A percentile compares a stretch with the other conserved stretches of the same genome.
phyloP scores from a whole-genome alignment of 1,140 invertebrate genomes.

The Cotesia chilonis region DNA sequence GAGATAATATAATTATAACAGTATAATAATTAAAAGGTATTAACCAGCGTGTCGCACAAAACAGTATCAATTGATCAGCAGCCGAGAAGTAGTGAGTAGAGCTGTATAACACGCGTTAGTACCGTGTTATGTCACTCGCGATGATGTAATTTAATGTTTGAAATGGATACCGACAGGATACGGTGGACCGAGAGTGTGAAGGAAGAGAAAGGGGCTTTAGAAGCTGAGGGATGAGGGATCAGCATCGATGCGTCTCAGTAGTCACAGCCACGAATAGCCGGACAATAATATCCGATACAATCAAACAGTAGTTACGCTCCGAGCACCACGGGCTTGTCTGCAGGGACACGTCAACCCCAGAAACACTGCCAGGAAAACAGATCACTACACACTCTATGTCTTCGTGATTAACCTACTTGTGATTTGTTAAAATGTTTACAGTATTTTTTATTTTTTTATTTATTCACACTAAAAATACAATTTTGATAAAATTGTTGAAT shows the following conservation, averaged over 20 bases:
- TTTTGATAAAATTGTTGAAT: too few species aligned
- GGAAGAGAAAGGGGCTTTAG: too few species aligned
- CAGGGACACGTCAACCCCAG: conserved; percentile 27
- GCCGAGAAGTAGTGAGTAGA: conserved; percentile 22
- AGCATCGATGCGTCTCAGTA: conserved; percentile 21
- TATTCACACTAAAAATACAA: too few species aligned
- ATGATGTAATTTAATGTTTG: conserved; percentile 30
- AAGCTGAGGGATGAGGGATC: neutral
- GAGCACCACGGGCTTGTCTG: conserved; percentile 20
- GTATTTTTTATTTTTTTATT: too few species aligned
- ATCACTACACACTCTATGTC: neutral
- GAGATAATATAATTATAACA: too few species aligned
- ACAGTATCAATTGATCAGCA: neutral
- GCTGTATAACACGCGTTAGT: conserved; percentile 17
- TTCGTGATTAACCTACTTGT: neutral
- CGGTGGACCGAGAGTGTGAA: conserved; percentile 17
- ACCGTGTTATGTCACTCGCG: neutral
- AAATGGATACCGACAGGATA: conserved; percentile 24
- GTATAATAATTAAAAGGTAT: too few species aligned
- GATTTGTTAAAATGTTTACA: too few species aligned
- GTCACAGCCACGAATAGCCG: conserved; percentile 8
- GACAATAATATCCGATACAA: conserved; percentile 30
- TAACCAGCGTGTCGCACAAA: too few species aligned
- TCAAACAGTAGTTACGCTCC: conserved; percentile 28
- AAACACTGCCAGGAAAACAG: conserved; percentile 1